Evolutionary conservation across 1,140 invertebrate genomes (phyloP), one percentile per base, ranked within the genome.

Genomic region (Babylonia areolata): DNA sequence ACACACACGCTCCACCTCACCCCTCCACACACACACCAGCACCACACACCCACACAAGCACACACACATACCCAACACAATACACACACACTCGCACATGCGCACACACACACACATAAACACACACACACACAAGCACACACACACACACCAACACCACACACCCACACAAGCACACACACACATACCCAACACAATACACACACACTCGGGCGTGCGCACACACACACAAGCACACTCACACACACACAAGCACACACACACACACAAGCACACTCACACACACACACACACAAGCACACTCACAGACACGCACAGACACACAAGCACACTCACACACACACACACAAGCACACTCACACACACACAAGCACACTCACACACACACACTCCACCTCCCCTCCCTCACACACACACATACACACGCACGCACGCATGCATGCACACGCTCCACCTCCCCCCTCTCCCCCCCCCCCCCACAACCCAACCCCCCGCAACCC

Each of bases 311-410:
- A 77, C 33, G 35, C 73, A 77, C 73, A 35, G n/a, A 51, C 46
- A 51, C 46, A 51, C 46, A 40, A n/a, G 28, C n/a, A 40, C 73
- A 77, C 73, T 35, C 73, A 77, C 33, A 77, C 73, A 77, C 73
- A 35, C 73, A 77, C 28, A 51, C 46, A 51, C 46, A 51, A 9
- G 28, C 73, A 37, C n/a, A 40, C 73, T 35, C 73, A 77, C 73
- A 77, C 33, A 77, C 73, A 77, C 73, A 35, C 73, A 51, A 9
- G 17, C 46, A 51, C 46, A 40, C 73, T 11, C n/a, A 40, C 73
- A 77, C 73, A 77, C 73, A 77, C 33, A 77, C 73, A 77, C 73
- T n/a, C n/a, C n/a, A n/a, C n/a, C n/a, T n/a, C n/a, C n/a, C n/a
- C n/a, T n/a, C n/a, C n/a, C n/a, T n/a, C n/a, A n/a, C n/a, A n/a